phyloP scores from a whole-genome alignment of 2,888 invertebrate genomes.

The Stomorhina lunata region DNA sequence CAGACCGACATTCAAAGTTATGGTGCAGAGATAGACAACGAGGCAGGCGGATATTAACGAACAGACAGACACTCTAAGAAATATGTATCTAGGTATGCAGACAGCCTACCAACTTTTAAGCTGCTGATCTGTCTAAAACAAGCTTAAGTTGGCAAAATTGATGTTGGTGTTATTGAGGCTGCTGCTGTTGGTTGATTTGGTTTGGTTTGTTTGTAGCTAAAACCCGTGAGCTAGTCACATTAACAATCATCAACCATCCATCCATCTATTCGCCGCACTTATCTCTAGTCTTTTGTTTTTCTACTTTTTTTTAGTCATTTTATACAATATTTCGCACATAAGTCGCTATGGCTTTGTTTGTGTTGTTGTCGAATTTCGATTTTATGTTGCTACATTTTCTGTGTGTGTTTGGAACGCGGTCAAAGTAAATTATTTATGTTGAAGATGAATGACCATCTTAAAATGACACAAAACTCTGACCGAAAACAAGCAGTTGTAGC shows the following conservation, averaged over 20 bases:
- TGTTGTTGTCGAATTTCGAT: slow-evolving; percentile 22
- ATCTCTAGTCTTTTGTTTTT: slow-evolving; percentile 37
- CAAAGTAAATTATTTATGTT: slow-evolving; percentile 63
- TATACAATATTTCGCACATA: slow-evolving; percentile 48
- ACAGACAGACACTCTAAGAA: slow-evolving; percentile 1
- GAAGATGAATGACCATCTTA: slow-evolving; percentile 63
- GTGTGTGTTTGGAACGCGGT: slow-evolving; percentile 63
- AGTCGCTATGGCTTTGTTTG: neutral
- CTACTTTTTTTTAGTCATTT: neutral
- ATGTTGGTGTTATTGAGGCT: slow-evolving; percentile 36
- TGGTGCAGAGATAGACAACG: neutral
- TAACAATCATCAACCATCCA: slow-evolving; percentile 60
- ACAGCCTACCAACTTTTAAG: slow-evolving; percentile 22
- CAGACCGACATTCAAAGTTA: neutral
- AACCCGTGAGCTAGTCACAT: slow-evolving; percentile 61
- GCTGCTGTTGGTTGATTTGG: too few relatives aligned
- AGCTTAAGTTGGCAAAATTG: slow-evolving; percentile 6
- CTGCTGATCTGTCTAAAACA: neutral
- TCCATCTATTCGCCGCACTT: slow-evolving; percentile 46
- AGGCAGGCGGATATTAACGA: neutral
- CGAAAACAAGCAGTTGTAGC: slow-evolving; percentile 22
- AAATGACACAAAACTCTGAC: slow-evolving; percentile 50
- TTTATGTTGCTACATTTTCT: slow-evolving; percentile 58
- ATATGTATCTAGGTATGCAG: neutral
- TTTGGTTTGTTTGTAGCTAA: too few relatives aligned